These are phyloP conservation scores for Lathamus discolor DNA, from an alignment of 2,113 vertebrate species.

Conservation along the genomic window DNA sequence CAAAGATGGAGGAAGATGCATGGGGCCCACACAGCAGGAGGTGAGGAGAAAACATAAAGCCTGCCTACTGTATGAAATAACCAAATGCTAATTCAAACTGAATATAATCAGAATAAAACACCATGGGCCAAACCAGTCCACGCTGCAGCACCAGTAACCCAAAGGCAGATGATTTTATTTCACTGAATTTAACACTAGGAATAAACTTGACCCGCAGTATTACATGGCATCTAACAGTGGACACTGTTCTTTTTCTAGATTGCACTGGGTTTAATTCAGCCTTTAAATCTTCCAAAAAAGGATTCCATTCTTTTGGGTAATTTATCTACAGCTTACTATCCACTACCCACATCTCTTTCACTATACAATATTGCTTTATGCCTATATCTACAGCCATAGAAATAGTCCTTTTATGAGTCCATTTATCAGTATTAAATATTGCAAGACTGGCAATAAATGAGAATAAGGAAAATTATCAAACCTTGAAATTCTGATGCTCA, in stretches of 20 bases:
- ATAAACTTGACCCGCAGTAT: not conserved
- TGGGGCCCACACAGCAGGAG: not conserved
- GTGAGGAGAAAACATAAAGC: constrained; percentile 7
- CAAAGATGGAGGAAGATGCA: not conserved
- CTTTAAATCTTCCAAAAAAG: not conserved
- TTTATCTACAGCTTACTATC: not conserved
- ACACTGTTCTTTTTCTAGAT: not conserved
- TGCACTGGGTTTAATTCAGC: not conserved
- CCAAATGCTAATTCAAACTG: constrained; percentile 23
- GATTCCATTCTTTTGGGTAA: not conserved
- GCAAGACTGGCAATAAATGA: not conserved
- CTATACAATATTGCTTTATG: not conserved
- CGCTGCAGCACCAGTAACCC: not conserved
- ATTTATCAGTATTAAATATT: not conserved
- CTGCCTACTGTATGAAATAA: constrained; percentile 21
- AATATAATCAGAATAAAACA: not conserved
- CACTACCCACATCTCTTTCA: not conserved
- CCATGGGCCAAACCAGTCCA: not conserved
- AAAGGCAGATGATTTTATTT: constrained; percentile 10
- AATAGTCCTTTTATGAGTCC: not conserved
- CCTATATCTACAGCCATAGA: not conserved
- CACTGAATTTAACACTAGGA: not conserved
- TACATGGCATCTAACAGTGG: not conserved
- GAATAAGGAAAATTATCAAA: not conserved
- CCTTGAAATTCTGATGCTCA: not conserved